Percentiles rank a stretch among this genome's conserved stretches.
These are phyloP conservation scores for Drosophila mulleri DNA, from an alignment of 2,888 invertebrate species.

Conservation along the genomic window DNA sequence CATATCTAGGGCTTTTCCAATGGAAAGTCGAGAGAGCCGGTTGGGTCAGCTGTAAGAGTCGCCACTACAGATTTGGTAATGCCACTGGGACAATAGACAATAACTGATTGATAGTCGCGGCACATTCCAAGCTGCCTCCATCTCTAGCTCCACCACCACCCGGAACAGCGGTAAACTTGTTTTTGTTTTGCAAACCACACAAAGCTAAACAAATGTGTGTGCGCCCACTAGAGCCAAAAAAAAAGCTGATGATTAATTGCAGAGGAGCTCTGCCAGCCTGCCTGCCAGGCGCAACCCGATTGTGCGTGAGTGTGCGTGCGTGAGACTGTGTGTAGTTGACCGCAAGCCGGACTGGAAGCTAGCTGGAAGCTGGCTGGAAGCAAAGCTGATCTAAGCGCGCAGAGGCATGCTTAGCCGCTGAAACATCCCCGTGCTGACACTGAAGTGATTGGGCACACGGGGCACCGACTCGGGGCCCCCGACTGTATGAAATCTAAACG, in stretches of 20 bases:
- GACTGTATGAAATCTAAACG: slow-evolving; percentile 21
- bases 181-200: slow-evolving; percentile 68
- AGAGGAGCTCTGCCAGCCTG: slow-evolving; percentile 35
- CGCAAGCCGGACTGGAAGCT: slow-evolving; percentile 32
- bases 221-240: slow-evolving; percentile 39
- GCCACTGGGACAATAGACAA: slow-evolving; percentile 69
- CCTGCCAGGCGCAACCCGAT: slow-evolving; percentile 41
- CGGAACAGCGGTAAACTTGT: slow-evolving; percentile 64
- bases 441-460: background rate
- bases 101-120: slow-evolving; percentile 78
- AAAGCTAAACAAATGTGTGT: slow-evolving; percentile 58
- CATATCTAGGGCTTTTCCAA: slow-evolving; percentile 70
- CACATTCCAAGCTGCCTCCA: slow-evolving; percentile 73
- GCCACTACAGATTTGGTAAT: slow-evolving; percentile 63
- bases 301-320: background rate
- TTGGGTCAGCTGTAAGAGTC: slow-evolving; percentile 45
- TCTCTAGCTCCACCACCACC: slow-evolving; percentile 6
- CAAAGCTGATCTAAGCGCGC: slow-evolving; percentile 29
- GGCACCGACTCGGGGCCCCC: background rate
- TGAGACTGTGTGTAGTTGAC: slow-evolving; percentile 37
- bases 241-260: slow-evolving; percentile 71
- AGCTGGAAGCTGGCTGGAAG: slow-evolving; percentile 10
- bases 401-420: slow-evolving; percentile 15
- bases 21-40: slow-evolving; percentile 73
- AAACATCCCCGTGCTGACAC: slow-evolving; percentile 30